Conservation (phyloP, 2,888 invertebrate genomes). For the Cheilosia variabilis region DNA sequence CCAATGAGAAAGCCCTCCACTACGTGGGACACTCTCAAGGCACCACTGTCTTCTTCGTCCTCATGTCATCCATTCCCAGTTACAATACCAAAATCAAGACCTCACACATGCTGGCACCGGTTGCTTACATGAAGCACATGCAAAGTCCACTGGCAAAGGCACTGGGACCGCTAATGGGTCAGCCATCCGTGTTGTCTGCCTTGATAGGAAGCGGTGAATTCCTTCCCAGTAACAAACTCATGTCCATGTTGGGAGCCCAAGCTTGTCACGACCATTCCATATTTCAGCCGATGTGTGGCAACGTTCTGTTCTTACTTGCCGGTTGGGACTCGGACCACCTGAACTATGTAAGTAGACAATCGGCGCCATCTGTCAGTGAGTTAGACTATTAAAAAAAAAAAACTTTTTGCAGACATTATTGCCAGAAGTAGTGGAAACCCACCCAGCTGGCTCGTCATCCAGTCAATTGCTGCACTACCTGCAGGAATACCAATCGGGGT, state of each 20-base stretch:
- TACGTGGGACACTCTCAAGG: slow-evolving; percentile 89
- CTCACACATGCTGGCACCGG: slow-evolving; percentile 89
- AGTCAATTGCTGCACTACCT: slow-evolving; percentile 89
- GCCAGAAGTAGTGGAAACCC: slow-evolving; percentile 87
- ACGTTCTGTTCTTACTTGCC: slow-evolving; percentile 80
- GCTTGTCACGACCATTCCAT: slow-evolving; percentile 86
- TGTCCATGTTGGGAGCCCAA: slow-evolving; percentile 81
- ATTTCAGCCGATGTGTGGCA: slow-evolving; percentile 79
- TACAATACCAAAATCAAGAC: slow-evolving; percentile 88
- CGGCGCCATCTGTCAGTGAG: slow-evolving; percentile 84
- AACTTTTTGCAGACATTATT: slow-evolving; percentile 85
- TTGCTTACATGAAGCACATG: slow-evolving; percentile 85
- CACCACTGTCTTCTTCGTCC: slow-evolving; percentile 90
- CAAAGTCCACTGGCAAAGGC: slow-evolving; percentile 84
- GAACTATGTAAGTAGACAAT: slow-evolving; percentile 81
- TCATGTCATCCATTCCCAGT: slow-evolving; percentile 88
- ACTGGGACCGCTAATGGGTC: slow-evolving; percentile 82
- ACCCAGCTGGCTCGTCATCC: slow-evolving; percentile 88
- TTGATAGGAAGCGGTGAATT: slow-evolving; percentile 85
- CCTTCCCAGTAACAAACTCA: slow-evolving; percentile 84
- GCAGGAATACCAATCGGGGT: slow-evolving; percentile 85
- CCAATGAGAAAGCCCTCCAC: slow-evolving; percentile 86
- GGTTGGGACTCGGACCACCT: slow-evolving; percentile 81
- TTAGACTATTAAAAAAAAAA: slow-evolving; percentile 78
- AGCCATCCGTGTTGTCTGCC: slow-evolving; percentile 79